These are phyloP conservation scores for Xanthorhoe spadicearia DNA, from an alignment of 2,888 invertebrate species.

Conservation along the genomic window DNA sequence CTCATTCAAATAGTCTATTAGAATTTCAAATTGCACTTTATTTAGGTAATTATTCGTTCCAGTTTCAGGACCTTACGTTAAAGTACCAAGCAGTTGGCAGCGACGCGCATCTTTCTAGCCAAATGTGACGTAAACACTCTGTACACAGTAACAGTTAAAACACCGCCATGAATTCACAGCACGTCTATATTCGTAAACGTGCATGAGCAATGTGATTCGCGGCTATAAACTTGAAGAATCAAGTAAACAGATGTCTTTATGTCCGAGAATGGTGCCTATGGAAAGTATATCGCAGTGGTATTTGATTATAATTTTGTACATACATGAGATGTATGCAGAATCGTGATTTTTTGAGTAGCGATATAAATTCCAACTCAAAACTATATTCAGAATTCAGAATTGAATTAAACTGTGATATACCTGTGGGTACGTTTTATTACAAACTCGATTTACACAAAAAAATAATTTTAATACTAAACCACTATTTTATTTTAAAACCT, in stretches of 20 bases:
- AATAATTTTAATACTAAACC: background rate
- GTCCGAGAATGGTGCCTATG: background rate
- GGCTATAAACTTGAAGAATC: constrained; percentile 7
- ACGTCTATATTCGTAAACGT: constrained; percentile 61
- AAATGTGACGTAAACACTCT: constrained; percentile 64
- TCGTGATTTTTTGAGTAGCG: too few relatives aligned
- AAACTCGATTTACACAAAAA: background rate
- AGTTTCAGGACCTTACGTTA: constrained; percentile 53
- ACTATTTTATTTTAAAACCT: background rate
- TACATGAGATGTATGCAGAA: too few relatives aligned
- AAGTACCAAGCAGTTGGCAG: constrained; percentile 60
- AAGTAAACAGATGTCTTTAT: constrained; percentile 12
- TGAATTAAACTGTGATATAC: background rate
- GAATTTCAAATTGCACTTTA: constrained; percentile 31
- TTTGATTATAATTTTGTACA: too few relatives aligned
- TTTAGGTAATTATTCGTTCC: constrained; percentile 43
- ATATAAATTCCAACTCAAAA: too few relatives aligned
- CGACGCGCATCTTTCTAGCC: constrained; percentile 63
- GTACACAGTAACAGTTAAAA: constrained; percentile 58
- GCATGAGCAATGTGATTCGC: constrained; percentile 43
- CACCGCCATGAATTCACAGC: constrained; percentile 59
- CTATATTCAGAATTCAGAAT: too few relatives aligned
- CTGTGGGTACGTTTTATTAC: background rate
- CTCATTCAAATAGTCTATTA: constrained; percentile 11
- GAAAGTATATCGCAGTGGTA: background rate